Base-by-base conservation (phyloP, 2,113 vertebrate species). In the Serilophus lunatus region DNA sequence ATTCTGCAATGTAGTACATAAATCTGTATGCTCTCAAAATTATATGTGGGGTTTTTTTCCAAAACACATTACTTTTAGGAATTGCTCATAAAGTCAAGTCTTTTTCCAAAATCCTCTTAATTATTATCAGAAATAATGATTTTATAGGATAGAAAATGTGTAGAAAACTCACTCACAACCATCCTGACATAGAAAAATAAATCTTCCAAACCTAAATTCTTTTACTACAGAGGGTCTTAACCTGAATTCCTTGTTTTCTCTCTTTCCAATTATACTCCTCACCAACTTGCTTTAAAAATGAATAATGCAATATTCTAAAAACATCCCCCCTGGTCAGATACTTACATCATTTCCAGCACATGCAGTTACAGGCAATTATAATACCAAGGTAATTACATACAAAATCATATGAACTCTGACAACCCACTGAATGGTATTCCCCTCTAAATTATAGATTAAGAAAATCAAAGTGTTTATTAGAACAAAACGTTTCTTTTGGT, bases 341-440 rank as follows among this genome's bases (percentile, higher is more conserved):
- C 81, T 95, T 95, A 69, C 87, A 95, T 92, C 66, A 85, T 85
- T 97, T 95, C 86, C 93, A 96, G 81, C 66, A 92, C 38, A 87
- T 84, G 61, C 77, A 90, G 79, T 91, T 95, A 87, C 45, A 82
- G 63, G 50, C 74, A 96, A 96, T 96, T 97, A 95, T 96, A 97
- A 96, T 95, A 92, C 96, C 95, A 82, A 87, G 40, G 74, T 95
- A 97, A 95, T 95, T 96, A 90, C 86, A 84, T 60, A 49, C 11
- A 88, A 84, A 84, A 95, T 96, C 95, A 95, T 85, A 65, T 95
- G 91, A 96, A 95, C 90, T 87, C 63, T 94, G 94, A 91, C 82
- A 95, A 63, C 28, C 35, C 70, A 82, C 20, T 54, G 66, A 77
- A 89, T 82, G 82, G 93, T 79, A 95, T 95, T 95, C 53, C 84